Evolutionary conservation across 2,797 vertebrate species (phyloP).

Genomic region (Enteromius thamalakanensis): DNA sequence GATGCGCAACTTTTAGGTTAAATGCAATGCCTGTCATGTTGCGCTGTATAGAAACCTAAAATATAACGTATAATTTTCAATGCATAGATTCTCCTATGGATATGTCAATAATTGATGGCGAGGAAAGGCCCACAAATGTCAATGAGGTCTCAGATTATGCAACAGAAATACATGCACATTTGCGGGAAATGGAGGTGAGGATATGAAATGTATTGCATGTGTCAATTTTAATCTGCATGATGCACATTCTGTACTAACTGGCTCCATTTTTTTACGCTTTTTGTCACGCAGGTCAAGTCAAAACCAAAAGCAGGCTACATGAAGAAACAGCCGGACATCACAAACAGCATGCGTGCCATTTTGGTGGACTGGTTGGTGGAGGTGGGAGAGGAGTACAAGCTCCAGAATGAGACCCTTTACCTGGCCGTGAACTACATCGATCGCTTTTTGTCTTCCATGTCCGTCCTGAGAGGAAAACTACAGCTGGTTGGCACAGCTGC

Average conservation of each 20-base stretch:
- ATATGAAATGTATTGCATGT: background rate
- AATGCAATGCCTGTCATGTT: background rate
- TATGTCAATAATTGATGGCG: slow-evolving; percentile 86
- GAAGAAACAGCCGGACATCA: slow-evolving; percentile 98
- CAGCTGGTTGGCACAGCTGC: slow-evolving; percentile 98
- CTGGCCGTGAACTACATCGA: slow-evolving; percentile 99
- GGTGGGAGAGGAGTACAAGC: slow-evolving; percentile 97
- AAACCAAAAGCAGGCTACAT: slow-evolving; percentile 93
- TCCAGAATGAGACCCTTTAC: slow-evolving; percentile 95
- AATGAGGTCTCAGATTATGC: slow-evolving; percentile 89
- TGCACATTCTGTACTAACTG: background rate
- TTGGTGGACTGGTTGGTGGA: slow-evolving; percentile 98
- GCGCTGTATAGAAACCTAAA: background rate
- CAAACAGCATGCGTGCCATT: slow-evolving; percentile 95
- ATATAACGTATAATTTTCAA: background rate
- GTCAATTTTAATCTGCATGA: background rate
- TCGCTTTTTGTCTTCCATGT: slow-evolving; percentile 98
- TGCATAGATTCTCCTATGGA: slow-evolving; percentile 92
- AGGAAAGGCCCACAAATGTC: slow-evolving; percentile 78
- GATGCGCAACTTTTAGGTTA: slow-evolving; percentile 24
- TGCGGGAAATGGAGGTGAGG: slow-evolving; percentile 92
- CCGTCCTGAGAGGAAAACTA: slow-evolving; percentile 94
- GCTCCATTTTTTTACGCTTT: background rate
- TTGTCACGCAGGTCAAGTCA: slow-evolving; percentile 83
- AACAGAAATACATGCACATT: slow-evolving; percentile 87